Evolutionary conservation across 2,797 vertebrate genomes (phyloP).

Genomic region (Rhincodon typus): DNA sequence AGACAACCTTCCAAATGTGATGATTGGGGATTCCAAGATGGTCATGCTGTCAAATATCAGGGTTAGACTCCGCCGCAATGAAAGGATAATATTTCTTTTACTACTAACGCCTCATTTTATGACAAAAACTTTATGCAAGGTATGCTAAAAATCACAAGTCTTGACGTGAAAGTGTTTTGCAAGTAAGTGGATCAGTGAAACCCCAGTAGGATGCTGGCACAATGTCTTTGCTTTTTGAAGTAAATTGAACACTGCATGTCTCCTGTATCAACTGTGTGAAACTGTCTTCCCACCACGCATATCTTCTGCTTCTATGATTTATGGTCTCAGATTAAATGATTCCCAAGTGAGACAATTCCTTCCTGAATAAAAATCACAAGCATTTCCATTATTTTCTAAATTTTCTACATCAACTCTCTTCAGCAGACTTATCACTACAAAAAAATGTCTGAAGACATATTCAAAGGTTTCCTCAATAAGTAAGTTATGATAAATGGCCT

Average conservation of each 20-base stretch:
- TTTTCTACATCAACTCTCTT: not conserved
- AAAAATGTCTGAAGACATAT: not conserved
- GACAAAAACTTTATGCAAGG: not conserved
- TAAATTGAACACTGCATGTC: slow-evolving; percentile 45
- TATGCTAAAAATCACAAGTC: not conserved
- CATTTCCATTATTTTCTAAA: slow-evolving; percentile 23
- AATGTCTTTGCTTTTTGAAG: slow-evolving; percentile 23
- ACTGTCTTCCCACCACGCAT: slow-evolving; percentile 40
- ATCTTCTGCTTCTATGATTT: slow-evolving; percentile 42
- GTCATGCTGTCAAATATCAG: no score
- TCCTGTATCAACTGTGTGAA: slow-evolving; percentile 44
- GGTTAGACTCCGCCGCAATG: no score
- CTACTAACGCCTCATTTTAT: not conserved
- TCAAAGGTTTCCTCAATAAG: not conserved
- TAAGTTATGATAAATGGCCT: not conserved
- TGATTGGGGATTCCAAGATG: no score
- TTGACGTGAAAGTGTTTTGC: not conserved
- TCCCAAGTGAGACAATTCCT: slow-evolving; percentile 23
- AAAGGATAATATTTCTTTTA: no score
- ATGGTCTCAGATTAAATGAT: slow-evolving; percentile 40
- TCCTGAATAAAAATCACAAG: slow-evolving; percentile 38
- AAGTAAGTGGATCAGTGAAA: slow-evolving; percentile 38
- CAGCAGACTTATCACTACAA: not conserved
- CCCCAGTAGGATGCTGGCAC: slow-evolving; percentile 38
- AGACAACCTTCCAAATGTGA: no score